Evolutionary conservation across 2,797 vertebrate genomes (phyloP).

Genomic region (Cirrhinus mrigala): DNA sequence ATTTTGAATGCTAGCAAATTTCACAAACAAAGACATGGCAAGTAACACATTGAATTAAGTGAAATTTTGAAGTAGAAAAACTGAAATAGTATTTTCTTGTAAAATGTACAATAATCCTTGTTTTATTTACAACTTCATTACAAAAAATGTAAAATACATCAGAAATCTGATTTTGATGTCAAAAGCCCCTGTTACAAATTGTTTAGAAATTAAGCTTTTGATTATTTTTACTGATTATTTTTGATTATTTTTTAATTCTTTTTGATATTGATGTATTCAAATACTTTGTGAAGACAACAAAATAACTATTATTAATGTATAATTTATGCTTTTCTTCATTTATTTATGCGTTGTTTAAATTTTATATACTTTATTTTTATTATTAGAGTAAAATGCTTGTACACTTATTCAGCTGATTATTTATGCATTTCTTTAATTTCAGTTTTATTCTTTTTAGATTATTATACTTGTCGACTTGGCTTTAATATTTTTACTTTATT

Average conservation of each 20-base stretch:
- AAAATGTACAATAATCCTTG: background rate
- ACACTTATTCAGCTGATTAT: background rate
- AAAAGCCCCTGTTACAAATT: no score
- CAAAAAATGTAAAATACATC: no score
- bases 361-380: background rate
- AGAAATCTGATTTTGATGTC: no score
- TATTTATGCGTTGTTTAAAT: background rate
- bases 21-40: background rate
- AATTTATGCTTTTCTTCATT: background rate
- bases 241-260: no score
- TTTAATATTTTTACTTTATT: background rate
- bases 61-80: background rate
- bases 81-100: background rate
- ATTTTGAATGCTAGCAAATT: background rate
- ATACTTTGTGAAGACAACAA: background rate
- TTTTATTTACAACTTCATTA: background rate
- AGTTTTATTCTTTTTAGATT: background rate
- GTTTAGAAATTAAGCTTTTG: no score
- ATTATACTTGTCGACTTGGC: background rate
- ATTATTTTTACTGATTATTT: no score
- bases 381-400: background rate
- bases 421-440: background rate
- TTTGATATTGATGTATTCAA: background rate
- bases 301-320: background rate
- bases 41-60: background rate